Conservation (phyloP, 2,888 invertebrate species). For the Lagria hirta region DNA sequence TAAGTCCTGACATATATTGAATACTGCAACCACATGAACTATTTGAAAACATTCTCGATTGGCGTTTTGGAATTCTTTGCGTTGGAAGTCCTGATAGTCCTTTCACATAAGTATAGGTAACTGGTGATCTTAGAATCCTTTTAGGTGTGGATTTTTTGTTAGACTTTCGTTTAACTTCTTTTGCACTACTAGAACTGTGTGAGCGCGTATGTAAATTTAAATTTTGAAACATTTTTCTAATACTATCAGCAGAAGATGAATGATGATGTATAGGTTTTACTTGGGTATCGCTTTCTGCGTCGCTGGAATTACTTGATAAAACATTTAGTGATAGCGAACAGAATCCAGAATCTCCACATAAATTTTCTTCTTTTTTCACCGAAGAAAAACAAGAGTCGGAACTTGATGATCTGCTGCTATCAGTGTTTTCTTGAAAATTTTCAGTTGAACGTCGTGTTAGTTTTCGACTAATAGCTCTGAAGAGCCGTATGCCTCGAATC, state of each 20-base stretch:
- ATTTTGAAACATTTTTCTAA: slow-evolving; percentile 72
- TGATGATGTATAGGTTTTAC: slow-evolving; percentile 52
- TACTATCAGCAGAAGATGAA: slow-evolving; percentile 61
- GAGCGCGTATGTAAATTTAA: slow-evolving; percentile 65
- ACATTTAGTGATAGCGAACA: slow-evolving; percentile 51
- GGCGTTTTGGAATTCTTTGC: slow-evolving; percentile 71
- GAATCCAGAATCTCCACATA: slow-evolving; percentile 46
- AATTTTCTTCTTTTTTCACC: slow-evolving; percentile 42
- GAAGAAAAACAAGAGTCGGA: slow-evolving; percentile 52
- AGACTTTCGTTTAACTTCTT: slow-evolving; percentile 46
- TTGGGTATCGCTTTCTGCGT: slow-evolving; percentile 65
- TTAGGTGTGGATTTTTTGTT: slow-evolving; percentile 66
- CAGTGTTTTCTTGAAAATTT: slow-evolving; percentile 54
- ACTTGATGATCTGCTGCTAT: slow-evolving; percentile 55
- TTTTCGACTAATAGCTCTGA: slow-evolving; percentile 66
- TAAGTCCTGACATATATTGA: slow-evolving; percentile 46
- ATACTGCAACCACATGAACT: slow-evolving; percentile 47
- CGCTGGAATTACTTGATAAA: slow-evolving; percentile 62
- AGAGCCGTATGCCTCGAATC: slow-evolving; percentile 63
- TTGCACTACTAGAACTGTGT: slow-evolving; percentile 62
- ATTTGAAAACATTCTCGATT: slow-evolving; percentile 38
- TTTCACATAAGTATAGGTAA: slow-evolving; percentile 77
- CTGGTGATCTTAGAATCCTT: slow-evolving; percentile 75
- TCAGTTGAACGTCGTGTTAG: slow-evolving; percentile 60
- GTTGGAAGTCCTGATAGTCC: slow-evolving; percentile 81